Base-by-base conservation (phyloP, 2,888 invertebrate species). In the Drosophila barbarae region DNA sequence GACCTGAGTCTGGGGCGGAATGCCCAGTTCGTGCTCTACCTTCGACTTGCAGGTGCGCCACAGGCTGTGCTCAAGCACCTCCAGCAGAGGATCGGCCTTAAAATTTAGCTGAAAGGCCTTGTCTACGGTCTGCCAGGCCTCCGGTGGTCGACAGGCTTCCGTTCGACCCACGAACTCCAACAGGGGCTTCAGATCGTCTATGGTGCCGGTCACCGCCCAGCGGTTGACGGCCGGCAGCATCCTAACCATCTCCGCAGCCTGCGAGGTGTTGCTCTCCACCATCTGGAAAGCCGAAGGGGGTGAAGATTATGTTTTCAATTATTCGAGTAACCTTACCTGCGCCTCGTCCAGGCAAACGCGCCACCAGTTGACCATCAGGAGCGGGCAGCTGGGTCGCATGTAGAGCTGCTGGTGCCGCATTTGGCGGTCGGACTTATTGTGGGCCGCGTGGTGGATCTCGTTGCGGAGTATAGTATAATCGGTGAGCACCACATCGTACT, bases 261-360 rank as follows among this genome's bases (percentile, higher is more conserved):
- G 90, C 2, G 91, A 90, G 1, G 90, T 89, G 4, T 90, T 90
- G 50, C 91, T 90, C 82, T 95, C 94, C 0, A 95, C 93, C 91
- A 94, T 93, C 90, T 61, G 6, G 2, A 7, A 7, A 1, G 32
- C 2, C 2, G 15, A 21, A 30, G n/a, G 34, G 3, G 23, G n/a
- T 5, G 5, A 6, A 7, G 12, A 21, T 21, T 21, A n/a, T 5
- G 13, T 12, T 8, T 12, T 8, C 8, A 5, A 34, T 34, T 15
- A 12, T 2, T 9, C 0, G 3, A 13, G 5, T 6, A 1, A 12
- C 5, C 13, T 26, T n/a, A 61, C 60, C 60, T 95, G 95, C 6
- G 95, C 95, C 89, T 95, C 95, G 88, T 95, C 95, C 28, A 95
- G 88, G 83, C 94, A 92, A 53, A 95, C 91, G 58, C 95, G 90